These are phyloP conservation scores for Periparus ater DNA, from an alignment of 2,797 vertebrate genomes.

Conservation along the genomic window DNA sequence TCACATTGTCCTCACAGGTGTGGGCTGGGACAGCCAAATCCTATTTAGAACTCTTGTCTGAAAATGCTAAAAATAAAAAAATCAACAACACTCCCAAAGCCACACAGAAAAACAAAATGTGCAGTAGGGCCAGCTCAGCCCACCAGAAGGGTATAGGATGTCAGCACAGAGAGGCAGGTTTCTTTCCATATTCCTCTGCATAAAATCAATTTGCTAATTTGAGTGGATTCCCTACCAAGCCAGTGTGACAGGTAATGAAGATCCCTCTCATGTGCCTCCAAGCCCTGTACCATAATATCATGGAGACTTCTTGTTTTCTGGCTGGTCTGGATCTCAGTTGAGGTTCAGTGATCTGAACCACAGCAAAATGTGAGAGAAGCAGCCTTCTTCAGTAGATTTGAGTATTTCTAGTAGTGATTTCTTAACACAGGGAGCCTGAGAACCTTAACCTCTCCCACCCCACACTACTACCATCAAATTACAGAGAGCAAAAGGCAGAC, in stretches of 20 bases:
- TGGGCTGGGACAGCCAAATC: not conserved
- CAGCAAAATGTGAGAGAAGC: not conserved
- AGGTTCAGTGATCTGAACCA: not conserved
- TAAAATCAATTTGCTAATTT: not conserved
- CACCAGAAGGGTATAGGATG: not conserved
- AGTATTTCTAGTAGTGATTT: not conserved
- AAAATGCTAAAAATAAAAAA: not conserved
- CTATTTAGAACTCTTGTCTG: not conserved
- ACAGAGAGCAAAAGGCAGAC: not conserved
- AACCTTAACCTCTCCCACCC: not conserved
- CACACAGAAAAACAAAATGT: accelerated
- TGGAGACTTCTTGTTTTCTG: not conserved
- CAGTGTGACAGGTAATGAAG: not conserved
- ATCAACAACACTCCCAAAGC: not conserved
- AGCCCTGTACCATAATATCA: not conserved
- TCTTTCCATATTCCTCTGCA: not conserved
- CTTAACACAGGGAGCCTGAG: not conserved
- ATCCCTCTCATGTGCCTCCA: not conserved
- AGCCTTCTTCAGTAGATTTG: not conserved
- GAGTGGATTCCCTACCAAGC: not conserved
- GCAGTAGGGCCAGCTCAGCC: not conserved
- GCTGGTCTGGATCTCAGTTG: not conserved
- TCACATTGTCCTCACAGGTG: not conserved
- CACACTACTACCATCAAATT: not conserved
- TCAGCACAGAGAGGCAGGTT: not conserved